A percentile compares a stretch with the other conserved stretches of the same genome.
Evolutionary conservation across 2,888 invertebrate species (phyloP).

Genomic region (Cinara cedri): DNA sequence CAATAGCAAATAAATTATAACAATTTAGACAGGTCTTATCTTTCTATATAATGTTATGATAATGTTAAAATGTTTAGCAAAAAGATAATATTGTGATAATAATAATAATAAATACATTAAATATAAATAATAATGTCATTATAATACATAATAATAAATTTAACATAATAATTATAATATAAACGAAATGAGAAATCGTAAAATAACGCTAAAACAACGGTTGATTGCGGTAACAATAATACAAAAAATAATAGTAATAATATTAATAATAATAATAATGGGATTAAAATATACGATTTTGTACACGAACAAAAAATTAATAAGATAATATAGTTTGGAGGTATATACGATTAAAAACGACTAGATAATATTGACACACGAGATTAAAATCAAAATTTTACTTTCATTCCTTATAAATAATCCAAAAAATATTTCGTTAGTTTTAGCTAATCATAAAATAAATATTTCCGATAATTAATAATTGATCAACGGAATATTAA

Average conservation of each 20-base stretch:
- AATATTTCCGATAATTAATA: no score
- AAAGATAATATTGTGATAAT: slow-evolving; percentile 10
- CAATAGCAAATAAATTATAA: slow-evolving; percentile 28
- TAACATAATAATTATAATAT: not conserved
- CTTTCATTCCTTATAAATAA: not conserved
- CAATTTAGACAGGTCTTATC: slow-evolving; percentile 28
- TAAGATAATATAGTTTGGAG: no score
- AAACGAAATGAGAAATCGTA: slow-evolving; percentile 29
- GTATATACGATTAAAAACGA: slow-evolving; percentile 18
- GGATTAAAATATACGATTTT: no score
- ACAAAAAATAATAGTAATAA: slow-evolving; percentile 7
- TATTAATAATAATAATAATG: no score
- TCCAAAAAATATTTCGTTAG: no score
- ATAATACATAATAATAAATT: slow-evolving; percentile 15
- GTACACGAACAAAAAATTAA: no score
- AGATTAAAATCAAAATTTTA: slow-evolving; percentile 26
- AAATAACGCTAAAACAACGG: slow-evolving; percentile 38
- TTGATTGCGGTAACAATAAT: slow-evolving; percentile 38
- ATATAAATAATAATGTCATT: no score
- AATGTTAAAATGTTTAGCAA: no score
- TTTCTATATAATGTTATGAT: not conserved
- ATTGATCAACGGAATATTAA: no score
- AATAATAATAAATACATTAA: slow-evolving; percentile 14
- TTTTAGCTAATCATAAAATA: no score
- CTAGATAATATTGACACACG: slow-evolving; percentile 14